These are phyloP conservation scores for Micropoecilia bifurca DNA, from an alignment of 2,797 vertebrate species.

Conservation along the genomic window DNA sequence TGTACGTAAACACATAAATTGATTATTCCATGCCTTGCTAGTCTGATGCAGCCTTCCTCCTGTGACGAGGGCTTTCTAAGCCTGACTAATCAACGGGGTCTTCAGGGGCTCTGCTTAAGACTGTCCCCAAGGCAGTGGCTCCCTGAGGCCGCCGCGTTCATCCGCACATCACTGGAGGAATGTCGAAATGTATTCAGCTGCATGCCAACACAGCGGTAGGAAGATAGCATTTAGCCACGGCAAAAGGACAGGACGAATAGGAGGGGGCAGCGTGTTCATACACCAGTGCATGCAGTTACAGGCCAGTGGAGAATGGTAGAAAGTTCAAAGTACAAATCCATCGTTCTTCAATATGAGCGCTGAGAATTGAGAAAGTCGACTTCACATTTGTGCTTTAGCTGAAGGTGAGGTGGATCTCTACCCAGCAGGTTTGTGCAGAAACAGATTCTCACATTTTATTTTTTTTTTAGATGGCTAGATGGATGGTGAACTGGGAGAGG, in stretches of 20 bases:
- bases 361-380: conserved; percentile 27
- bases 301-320: conserved; percentile 48
- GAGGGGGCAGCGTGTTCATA: conserved; percentile 14
- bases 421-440: conserved; percentile 55
- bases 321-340: conserved; percentile 52
- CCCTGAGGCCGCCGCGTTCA: conserved; percentile 55
- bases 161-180: conserved; percentile 45
- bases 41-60: conserved; percentile 62
- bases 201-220: conserved; percentile 12
- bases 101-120: conserved; percentile 59
- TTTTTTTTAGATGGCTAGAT: conserved; percentile 38
- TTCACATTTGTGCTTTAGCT: conserved; percentile 50
- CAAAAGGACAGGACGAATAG: conserved; percentile 14
- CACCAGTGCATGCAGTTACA: conserved; percentile 32
- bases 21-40: conserved; percentile 61
- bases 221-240: conserved; percentile 33
- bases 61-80: conserved; percentile 61
- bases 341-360: conserved; percentile 47
- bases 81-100: conserved; percentile 60
- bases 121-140: conserved; percentile 57
- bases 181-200: conserved; percentile 40
- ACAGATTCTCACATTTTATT: conserved; percentile 45
- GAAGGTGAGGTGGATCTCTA: conserved; percentile 58
- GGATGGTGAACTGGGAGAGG: conserved; percentile 37
- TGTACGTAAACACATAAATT: conserved; percentile 66